Percentiles rank a stretch among this genome's conserved stretches.
These are phyloP conservation scores for Rhaphigaster nebulosa DNA, from an alignment of 2,888 invertebrate species.

Conservation along the genomic window DNA sequence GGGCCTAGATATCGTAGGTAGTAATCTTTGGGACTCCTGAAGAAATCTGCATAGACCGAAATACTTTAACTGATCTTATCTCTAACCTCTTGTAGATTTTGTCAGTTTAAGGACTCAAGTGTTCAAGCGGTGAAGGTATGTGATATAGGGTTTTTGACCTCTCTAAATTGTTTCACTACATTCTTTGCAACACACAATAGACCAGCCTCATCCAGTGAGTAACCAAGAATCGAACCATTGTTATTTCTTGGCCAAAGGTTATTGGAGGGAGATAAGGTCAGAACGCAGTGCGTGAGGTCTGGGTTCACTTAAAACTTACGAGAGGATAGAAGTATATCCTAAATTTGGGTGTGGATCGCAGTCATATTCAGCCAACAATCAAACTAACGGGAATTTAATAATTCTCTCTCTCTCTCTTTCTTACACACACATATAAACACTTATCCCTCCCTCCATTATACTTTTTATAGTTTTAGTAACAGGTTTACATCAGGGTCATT, in stretches of 20 bases:
- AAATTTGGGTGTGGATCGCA: no score
- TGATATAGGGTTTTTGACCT: neutral
- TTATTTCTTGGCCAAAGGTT: neutral
- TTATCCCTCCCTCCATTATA: no score
- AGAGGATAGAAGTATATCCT: no score
- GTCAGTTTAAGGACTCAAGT: neutral
- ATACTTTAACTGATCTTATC: neutral
- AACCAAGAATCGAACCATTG: neutral
- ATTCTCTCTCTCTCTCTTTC: no score
- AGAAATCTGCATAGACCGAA: neutral
- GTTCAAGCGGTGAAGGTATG: neutral
- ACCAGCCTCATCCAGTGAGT: neutral
- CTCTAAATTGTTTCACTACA: neutral
- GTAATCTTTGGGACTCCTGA: constrained; percentile 7
- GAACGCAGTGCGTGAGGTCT: neutral
- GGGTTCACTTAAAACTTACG: neutral
- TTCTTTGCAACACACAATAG: neutral
- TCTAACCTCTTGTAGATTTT: neutral
- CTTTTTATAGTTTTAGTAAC: no score
- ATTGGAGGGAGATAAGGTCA: neutral
- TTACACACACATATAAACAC: no score
- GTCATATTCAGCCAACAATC: no score
- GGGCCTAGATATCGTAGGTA: neutral
- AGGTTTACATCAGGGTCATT: no score
- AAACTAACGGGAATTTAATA: no score